Base-by-base conservation (phyloP, 2,888 invertebrate genomes). In the Dexiosoma caninum region DNA sequence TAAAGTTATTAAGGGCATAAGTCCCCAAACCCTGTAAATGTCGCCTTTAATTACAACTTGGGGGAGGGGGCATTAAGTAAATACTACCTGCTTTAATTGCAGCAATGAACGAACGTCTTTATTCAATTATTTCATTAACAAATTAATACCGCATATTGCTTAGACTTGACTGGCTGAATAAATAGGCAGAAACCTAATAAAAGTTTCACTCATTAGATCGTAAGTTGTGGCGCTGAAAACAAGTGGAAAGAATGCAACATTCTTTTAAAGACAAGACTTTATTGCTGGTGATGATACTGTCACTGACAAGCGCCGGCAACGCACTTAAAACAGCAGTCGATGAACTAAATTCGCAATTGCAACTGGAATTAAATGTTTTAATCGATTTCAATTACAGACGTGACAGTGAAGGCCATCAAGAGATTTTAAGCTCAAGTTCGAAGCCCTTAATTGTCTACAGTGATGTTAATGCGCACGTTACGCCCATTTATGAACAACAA, bases 401-500 rank as follows among this genome's bases (percentile, higher is more conserved):
- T 19, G 27, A 37, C 2, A n/a, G 6, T 44, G 46, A 27, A 4
- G 44, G 19, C 19, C 55, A 55, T 64, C 35, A 23, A 27, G n/a
- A 16, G 4, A 16, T 74, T 5, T n/a, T 55, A 55, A 44, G 2
- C 8, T 35, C 64, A 23, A 74, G n/a, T 46, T 5, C 10, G 3
- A 74, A 21, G 16, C 44, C 72, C 16, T 23, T 74, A 46, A 74
- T 74, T 44, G 19, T 74, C 8, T 74, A 64, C n/a, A 21, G 9
- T 7, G 16, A 64, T n/a, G 32, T 16, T 4, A 55, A 27, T 19
- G n/a, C 16, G 19, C 23, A 1, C 12, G 19, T 74, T 27, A 10
- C 12, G 0, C 55, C 72, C 2, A 62, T 72, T 53, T 53, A 53
- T 44, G 10, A 62, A 5, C 32, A 12, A n/a, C 62, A 72, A 7